Evolutionary conservation across 1,140 invertebrate species (phyloP), one percentile per base, ranked within the genome.

Genomic region (Drosophila leontia): DNA sequence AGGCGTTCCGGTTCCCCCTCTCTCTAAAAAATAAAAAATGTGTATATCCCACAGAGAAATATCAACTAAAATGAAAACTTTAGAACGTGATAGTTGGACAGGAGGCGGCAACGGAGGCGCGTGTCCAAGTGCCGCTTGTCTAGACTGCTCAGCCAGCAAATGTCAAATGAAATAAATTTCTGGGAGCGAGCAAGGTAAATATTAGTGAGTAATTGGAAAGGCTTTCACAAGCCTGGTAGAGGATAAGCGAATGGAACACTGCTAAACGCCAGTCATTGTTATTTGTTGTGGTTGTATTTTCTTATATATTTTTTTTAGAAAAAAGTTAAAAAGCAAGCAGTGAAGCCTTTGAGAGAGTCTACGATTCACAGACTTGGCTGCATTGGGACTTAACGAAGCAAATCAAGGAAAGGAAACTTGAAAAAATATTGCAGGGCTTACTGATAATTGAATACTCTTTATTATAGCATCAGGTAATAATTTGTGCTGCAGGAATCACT

Each of bases 121-220:
- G 81, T 84, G 81, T 67, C 61, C 57, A 84, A 84, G 81, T 84
- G 81, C 65, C 48, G 65, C 71, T 51, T 53, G 81, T 84, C 81
- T 83, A 80, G 81, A 84, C 81, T 17, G 53, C 45, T 72, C 45
- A 45, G 50, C 53, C 56, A 63, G 71, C 71, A 64, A 83, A 83
- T 62, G 62, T 80, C 76, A 80, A 77, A 55, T 71, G 51, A 63
- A 84, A 84, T 83, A 80, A 80, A 76, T 63, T 83, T 84, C 65
- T 51, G 47, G 48, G 42, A 82, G 44, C 50, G 37, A 57, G 45
- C 51, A 76, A 76, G 82, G 61, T 65, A 80, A 84, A 78, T 78
- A 78, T 78, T 78, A 75, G 59, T 64, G 62, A 84, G 81, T 76
- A 84, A 72, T 80, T 84, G 61, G 69, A 84, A 64, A 63, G 71